phyloP scores from a whole-genome alignment of 2,888 invertebrate species.

The Fabriciana adippe region DNA sequence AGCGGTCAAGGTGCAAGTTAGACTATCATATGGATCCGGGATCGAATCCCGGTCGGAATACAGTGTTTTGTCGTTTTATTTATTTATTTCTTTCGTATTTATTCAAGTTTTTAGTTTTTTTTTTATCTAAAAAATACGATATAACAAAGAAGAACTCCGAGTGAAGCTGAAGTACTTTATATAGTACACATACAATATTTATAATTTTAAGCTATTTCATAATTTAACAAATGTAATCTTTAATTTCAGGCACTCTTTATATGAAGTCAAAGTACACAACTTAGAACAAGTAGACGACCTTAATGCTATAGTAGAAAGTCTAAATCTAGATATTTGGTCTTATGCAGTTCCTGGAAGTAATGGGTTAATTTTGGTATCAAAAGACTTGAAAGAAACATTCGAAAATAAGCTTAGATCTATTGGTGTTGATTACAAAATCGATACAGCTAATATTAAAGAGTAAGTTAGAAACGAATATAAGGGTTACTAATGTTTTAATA shows the following conservation, averaged over 20 bases:
- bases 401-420: constrained; percentile 51
- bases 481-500: not conserved
- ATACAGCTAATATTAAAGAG: constrained; percentile 64
- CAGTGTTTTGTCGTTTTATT: no score
- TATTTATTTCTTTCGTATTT: no score
- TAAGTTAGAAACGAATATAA: constrained; percentile 46
- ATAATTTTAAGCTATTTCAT: not conserved
- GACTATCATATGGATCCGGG: no score
- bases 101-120: no score
- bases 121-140: no score
- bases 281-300: constrained; percentile 47
- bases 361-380: constrained; percentile 52
- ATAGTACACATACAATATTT: no score
- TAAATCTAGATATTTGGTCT: constrained; percentile 57
- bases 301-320: constrained; percentile 47
- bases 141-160: no score
- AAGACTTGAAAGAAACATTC: constrained; percentile 49
- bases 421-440: constrained; percentile 52
- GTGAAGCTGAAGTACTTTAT: no score
- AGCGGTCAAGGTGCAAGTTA: no score
- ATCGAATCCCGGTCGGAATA: no score
- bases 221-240: not conserved
- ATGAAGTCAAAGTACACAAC: constrained; percentile 44
- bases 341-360: constrained; percentile 45
- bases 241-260: constrained; percentile 50